Percentiles rank a stretch among this genome's conserved stretches.
Conservation (phyloP, 2,888 invertebrate species). For the Drepanosiphum platanoidis region DNA sequence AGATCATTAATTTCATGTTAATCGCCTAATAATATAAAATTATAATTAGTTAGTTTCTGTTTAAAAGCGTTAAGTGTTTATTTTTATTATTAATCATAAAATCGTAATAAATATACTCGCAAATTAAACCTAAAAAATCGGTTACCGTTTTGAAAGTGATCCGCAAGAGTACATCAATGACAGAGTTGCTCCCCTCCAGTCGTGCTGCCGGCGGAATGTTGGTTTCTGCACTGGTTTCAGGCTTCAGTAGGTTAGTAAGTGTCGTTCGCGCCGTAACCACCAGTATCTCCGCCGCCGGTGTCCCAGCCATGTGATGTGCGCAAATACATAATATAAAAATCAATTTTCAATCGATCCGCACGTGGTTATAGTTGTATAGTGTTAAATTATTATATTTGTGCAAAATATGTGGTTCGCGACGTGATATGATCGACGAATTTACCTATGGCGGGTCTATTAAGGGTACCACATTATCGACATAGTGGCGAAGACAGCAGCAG, state of each 20-base stretch:
- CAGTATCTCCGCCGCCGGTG: constrained; percentile 58
- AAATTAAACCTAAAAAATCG: constrained; percentile 25
- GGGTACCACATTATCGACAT: constrained; percentile 66
- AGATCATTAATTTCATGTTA: neutral
- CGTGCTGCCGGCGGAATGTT: constrained; percentile 67
- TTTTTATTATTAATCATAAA: neutral
- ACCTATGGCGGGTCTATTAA: constrained; percentile 56
- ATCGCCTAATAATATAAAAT: neutral
- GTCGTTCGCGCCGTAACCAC: constrained; percentile 46
- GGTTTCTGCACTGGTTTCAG: constrained; percentile 60
- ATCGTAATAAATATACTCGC: neutral
- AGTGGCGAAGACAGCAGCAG: constrained; percentile 65
- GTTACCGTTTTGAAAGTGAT: constrained; percentile 55
- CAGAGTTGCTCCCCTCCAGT: constrained; percentile 66
- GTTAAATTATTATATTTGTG: constrained; percentile 6
- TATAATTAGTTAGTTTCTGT: neutral
- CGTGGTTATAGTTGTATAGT: neutral
- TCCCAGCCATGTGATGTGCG: constrained; percentile 17
- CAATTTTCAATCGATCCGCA: constrained; percentile 8
- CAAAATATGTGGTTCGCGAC: constrained; percentile 19
- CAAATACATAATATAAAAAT: neutral
- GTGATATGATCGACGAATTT: constrained; percentile 49
- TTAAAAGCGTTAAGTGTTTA: neutral
- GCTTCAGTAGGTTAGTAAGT: constrained; percentile 63
- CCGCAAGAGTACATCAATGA: constrained; percentile 63